phyloP scores from a whole-genome alignment of 2,797 vertebrate genomes.

The Sebastes itinus region DNA sequence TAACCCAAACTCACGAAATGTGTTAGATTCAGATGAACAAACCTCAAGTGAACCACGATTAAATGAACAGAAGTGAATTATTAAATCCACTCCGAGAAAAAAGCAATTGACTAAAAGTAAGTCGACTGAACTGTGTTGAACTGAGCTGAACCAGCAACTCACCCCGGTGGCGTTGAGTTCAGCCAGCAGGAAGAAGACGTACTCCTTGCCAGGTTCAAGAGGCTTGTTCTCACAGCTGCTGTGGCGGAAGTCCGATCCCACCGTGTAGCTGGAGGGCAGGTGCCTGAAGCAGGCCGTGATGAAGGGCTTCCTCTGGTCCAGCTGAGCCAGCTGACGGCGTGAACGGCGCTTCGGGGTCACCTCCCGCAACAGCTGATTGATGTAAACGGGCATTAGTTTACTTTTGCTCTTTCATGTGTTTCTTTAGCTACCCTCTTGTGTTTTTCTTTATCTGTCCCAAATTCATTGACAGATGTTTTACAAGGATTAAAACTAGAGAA shows the following conservation, averaged over 20 bases:
- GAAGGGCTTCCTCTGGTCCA: conserved; percentile 90
- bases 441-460: not conserved
- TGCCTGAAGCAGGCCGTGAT: conserved; percentile 91
- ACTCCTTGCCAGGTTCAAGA: conserved; percentile 91
- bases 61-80: not conserved
- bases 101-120: not conserved
- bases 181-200: conserved; percentile 93
- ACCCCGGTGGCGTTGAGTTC: conserved; percentile 91
- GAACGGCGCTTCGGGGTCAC: conserved; percentile 84
- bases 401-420: not conserved
- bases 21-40: not conserved
- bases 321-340: conserved; percentile 89
- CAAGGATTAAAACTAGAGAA: not conserved
- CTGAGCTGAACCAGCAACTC: conserved; percentile 62
- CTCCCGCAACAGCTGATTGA: conserved; percentile 87
- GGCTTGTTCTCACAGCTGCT: conserved; percentile 92
- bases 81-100: not conserved
- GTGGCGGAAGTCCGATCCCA: conserved; percentile 90
- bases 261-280: conserved; percentile 87
- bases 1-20: not conserved
- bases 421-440: not conserved
- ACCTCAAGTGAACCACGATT: not conserved
- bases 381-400: conserved; percentile 5
- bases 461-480: not conserved
- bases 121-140: not conserved